phyloP scores from a whole-genome alignment of 2,888 invertebrate genomes.

The Zonitis immaculata region DNA sequence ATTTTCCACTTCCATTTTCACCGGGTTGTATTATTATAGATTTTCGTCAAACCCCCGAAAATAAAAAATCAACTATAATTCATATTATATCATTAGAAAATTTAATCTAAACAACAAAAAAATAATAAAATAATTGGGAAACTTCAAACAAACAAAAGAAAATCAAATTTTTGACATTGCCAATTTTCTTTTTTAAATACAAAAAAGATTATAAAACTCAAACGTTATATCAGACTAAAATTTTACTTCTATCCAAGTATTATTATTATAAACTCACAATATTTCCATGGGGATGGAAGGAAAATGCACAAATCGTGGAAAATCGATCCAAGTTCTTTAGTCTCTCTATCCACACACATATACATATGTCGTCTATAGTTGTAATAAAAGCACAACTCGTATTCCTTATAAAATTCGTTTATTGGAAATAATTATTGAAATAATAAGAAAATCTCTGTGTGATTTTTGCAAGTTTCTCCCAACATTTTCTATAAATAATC shows the following conservation, averaged over 20 bases:
- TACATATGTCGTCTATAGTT: background rate
- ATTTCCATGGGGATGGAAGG: slow-evolving; percentile 32
- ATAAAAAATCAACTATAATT: slow-evolving; percentile 8
- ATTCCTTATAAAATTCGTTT: too few relatives aligned
- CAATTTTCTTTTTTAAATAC: background rate
- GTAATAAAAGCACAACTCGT: too few relatives aligned
- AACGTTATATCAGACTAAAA: too few relatives aligned
- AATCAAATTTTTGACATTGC: slow-evolving; percentile 8
- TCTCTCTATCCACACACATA: too few relatives aligned
- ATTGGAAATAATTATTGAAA: too few relatives aligned
- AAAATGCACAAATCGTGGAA: background rate
- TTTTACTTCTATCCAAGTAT: background rate
- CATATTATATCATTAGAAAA: slow-evolving; percentile 9
- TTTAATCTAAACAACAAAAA: background rate
- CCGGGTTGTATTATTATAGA: background rate
- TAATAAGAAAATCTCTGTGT: too few relatives aligned
- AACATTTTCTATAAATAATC: too few relatives aligned
- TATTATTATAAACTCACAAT: slow-evolving; percentile 14
- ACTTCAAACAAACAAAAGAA: too few relatives aligned
- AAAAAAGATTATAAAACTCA: background rate
- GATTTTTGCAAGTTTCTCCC: too few relatives aligned
- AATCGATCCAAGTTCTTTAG: background rate
- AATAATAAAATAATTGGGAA: background rate
- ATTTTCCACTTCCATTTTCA: slow-evolving; percentile 18
- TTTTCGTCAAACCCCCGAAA: background rate